phyloP scores from a whole-genome alignment of 2,888 invertebrate genomes.

The Yponomeuta plumbellus region DNA sequence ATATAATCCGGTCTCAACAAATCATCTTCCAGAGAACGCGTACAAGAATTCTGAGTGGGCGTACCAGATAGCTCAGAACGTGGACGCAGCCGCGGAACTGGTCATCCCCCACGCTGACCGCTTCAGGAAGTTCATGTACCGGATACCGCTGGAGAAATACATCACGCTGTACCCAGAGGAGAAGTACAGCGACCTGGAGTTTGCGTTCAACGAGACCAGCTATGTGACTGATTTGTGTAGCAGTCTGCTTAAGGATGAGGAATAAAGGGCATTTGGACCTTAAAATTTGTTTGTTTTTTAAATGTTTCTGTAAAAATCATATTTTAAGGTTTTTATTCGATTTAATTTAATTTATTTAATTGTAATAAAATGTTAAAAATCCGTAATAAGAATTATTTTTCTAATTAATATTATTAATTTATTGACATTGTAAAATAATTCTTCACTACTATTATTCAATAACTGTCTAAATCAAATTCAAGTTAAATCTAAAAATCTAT shows the following conservation, averaged over 20 bases:
- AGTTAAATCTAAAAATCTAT: no score
- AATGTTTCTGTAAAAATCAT: no score
- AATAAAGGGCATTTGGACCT: not conserved
- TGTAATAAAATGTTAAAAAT: no score
- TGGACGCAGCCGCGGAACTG: constrained; percentile 39
- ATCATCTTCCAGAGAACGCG: constrained; percentile 29
- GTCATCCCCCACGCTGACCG: constrained; percentile 40
- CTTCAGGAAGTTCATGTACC: constrained; percentile 28
- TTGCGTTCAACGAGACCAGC: constrained; percentile 9
- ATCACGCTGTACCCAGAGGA: constrained; percentile 47
- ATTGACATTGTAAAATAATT: no score
- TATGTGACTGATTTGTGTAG: not conserved
- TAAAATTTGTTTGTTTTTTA: not conserved
- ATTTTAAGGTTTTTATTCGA: no score
- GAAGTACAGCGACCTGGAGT: constrained; percentile 28
- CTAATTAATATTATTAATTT: no score
- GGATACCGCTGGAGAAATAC: constrained; percentile 39
- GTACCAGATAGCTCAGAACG: constrained; percentile 40
- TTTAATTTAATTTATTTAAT: no score
- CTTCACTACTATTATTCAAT: no score
- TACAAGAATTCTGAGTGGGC: constrained; percentile 49
- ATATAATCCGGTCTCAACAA: no score
- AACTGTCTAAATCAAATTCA: no score
- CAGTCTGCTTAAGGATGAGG: not conserved
- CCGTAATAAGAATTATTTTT: no score